Conservation (phyloP, 2,797 vertebrate genomes). For the Eleutherodactylus coqui region DNA sequence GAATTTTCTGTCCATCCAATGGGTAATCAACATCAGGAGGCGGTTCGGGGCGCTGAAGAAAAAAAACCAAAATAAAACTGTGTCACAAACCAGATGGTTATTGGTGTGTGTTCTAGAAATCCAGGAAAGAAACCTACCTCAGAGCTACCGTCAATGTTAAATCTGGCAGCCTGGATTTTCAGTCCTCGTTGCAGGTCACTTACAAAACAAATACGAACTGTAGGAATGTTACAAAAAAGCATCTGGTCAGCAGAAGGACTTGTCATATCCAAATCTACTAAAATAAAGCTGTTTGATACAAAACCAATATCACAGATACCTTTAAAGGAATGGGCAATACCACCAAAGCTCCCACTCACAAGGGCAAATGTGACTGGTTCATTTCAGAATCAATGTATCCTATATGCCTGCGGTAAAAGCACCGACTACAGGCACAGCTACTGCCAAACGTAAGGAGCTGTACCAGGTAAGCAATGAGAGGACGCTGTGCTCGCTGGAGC, state of each 20-base stretch:
- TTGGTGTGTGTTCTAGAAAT: neutral
- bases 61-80: conserved; percentile 38
- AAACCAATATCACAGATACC: neutral
- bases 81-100: neutral
- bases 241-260: neutral
- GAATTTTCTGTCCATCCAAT: conserved; percentile 94
- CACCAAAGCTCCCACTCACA: too few relatives aligned
- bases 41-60: conserved; percentile 83
- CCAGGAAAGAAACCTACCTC: conserved; percentile 78
- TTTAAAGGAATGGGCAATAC: too few relatives aligned
- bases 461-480: too few relatives aligned
- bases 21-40: conserved; percentile 96
- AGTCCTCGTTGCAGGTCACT: conserved; percentile 93
- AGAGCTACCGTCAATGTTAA: conserved; percentile 89
- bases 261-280: neutral
- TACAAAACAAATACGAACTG: conserved; percentile 93
- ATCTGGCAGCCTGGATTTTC: conserved; percentile 93
- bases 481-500: too few relatives aligned
- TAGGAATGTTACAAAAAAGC: conserved; percentile 15
- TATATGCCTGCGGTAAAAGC: too few relatives aligned
- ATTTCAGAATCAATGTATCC: too few relatives aligned
- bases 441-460: too few relatives aligned
- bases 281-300: neutral
- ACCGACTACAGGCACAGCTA: too few relatives aligned
- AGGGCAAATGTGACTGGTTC: too few relatives aligned